Evolutionary conservation across 2,113 vertebrate genomes (phyloP).

Genomic region (Cyphomyrus discorhynchus): DNA sequence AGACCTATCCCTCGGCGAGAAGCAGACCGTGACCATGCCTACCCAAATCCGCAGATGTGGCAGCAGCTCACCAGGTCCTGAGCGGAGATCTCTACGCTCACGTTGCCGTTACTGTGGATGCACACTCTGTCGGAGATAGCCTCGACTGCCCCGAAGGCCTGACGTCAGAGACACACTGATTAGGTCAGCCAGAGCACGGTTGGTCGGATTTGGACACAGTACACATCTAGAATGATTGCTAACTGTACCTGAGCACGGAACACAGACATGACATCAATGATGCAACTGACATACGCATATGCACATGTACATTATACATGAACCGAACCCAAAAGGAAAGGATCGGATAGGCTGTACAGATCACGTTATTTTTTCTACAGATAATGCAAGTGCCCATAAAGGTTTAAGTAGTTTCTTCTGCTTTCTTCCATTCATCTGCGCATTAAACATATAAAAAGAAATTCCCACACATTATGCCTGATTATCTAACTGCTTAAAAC

Average conservation of each 20-base stretch:
- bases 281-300: no score
- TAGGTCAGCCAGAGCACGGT: neutral
- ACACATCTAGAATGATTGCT: neutral
- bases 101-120: conserved; percentile 68
- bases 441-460: no score
- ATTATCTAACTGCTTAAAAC: no score
- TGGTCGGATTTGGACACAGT: neutral
- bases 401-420: no score
- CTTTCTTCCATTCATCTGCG: no score
- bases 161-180: neutral
- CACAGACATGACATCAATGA: neutral
- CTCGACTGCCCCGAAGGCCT: conserved; percentile 90
- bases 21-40: conserved; percentile 4
- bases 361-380: neutral
- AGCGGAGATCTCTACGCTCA: conserved; percentile 81
- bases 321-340: neutral
- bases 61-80: conserved; percentile 86
- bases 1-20: neutral
- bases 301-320: no score
- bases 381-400: neutral
- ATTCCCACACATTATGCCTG: no score
- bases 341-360: neutral
- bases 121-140: conserved; percentile 88
- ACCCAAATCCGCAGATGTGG: conserved; percentile 58
- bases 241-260: neutral